These are phyloP conservation scores for Chloebia gouldiae DNA, from an alignment of 2,113 vertebrate species.

Conservation along the genomic window DNA sequence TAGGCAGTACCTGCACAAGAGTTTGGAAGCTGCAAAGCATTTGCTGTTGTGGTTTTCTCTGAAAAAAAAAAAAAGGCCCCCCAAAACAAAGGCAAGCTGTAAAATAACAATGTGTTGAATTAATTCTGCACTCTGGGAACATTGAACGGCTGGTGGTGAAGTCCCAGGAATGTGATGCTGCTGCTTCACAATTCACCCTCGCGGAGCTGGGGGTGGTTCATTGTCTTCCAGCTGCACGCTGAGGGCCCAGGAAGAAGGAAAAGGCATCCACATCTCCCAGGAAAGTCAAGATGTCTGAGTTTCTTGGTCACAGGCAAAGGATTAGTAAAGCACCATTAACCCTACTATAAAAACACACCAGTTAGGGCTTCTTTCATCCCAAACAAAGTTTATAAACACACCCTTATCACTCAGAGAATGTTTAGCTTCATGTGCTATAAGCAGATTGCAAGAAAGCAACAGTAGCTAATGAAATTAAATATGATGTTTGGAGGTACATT, in stretches of 20 bases:
- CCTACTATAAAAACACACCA: constrained; percentile 66
- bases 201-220: background rate
- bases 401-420: constrained; percentile 66
- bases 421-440: constrained; percentile 70
- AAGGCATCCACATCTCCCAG: background rate
- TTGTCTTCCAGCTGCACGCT: constrained; percentile 11
- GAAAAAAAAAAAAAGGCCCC: background rate
- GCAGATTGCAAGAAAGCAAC: constrained; percentile 64
- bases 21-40: background rate
- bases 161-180: constrained; percentile 30
- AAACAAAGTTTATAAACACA: constrained; percentile 72
- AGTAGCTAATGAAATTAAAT: constrained; percentile 75
- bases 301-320: constrained; percentile 53
- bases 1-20: background rate
- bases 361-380: constrained; percentile 71
- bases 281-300: constrained; percentile 40
- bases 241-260: constrained; percentile 1
- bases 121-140: constrained; percentile 15
- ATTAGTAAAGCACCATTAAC: constrained; percentile 75
- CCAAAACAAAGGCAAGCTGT: background rate
- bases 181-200: constrained; percentile 19
- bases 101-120: constrained; percentile 29
- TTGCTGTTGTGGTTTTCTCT: background rate
- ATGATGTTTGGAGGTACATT: constrained; percentile 52
- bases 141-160: background rate